Evolutionary conservation across 2,113 vertebrate genomes (phyloP).

Genomic region (Micronisus gabar): DNA sequence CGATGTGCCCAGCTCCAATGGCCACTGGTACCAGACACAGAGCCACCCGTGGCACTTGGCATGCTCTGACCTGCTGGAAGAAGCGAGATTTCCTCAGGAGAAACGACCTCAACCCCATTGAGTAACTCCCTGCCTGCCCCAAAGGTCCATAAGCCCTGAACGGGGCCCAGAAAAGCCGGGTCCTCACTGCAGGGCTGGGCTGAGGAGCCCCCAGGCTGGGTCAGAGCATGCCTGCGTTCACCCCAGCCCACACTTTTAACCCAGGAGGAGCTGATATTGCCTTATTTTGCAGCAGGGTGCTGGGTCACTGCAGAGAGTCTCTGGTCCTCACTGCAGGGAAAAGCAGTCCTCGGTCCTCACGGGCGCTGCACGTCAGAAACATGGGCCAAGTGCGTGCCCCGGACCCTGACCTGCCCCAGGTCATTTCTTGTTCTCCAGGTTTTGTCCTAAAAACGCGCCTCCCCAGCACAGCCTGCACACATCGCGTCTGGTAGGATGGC

Average conservation of each 20-base stretch:
- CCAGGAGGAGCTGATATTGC: neutral
- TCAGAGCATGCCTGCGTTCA: neutral
- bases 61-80: neutral
- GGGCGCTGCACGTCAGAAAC: rapidly evolving
- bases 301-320: neutral
- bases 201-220: neutral
- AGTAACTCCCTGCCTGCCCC: neutral
- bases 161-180: rapidly evolving
- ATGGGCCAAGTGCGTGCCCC: rapidly evolving
- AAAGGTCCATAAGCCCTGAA: neutral
- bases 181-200: neutral
- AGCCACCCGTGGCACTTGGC: neutral
- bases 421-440: neutral
- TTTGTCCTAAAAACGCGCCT: rapidly evolving
- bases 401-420: rapidly evolving
- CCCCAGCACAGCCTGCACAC: neutral
- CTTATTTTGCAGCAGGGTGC: neutral
- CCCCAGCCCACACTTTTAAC: rapidly evolving
- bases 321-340: neutral
- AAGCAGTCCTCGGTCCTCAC: rapidly evolving
- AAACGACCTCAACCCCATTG: rapidly evolving
- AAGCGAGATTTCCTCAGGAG: rapidly evolving
- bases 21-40: rapidly evolving
- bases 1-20: neutral
- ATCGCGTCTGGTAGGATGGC: rapidly evolving